Percentiles rank a stretch among this genome's conserved stretches.
Evolutionary conservation across 2,888 invertebrate species (phyloP).

Genomic region (Sarcophaga rosellei): DNA sequence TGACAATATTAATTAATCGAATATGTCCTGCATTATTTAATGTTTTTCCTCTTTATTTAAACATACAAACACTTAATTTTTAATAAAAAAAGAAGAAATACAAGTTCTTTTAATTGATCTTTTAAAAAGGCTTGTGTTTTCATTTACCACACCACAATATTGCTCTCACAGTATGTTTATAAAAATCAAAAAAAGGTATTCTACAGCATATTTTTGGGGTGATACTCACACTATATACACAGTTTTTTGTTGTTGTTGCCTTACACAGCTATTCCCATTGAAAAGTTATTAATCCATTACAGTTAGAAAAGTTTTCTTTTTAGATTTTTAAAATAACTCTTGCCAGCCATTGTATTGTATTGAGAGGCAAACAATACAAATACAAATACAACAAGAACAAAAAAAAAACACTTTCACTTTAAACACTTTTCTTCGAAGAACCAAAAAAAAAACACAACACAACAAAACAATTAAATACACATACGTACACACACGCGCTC

Average conservation of each 20-base stretch:
- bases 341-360: slow-evolving; percentile 3
- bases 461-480: slow-evolving; percentile 7
- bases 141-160: too few species aligned
- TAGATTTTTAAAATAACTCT: neutral
- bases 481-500: neutral
- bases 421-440: neutral
- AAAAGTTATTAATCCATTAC: slow-evolving; percentile 24
- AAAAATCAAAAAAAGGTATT: neutral
- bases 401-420: neutral
- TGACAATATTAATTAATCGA: too few species aligned
- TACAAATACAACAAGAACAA: too few species aligned
- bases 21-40: too few species aligned
- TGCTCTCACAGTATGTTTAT: too few species aligned
- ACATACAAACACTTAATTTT: too few species aligned
- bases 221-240: slow-evolving; percentile 19
- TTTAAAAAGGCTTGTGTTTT: too few species aligned
- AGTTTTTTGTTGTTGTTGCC: slow-evolving; percentile 17
- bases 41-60: too few species aligned
- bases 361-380: neutral
- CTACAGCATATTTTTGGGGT: slow-evolving; percentile 11
- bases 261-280: slow-evolving; percentile 7
- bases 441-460: neutral
- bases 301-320: neutral
- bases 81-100: too few species aligned
- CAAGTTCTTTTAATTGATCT: too few species aligned